Conservation (phyloP, 1,140 invertebrate genomes). For the Drosophila funebris region DNA sequence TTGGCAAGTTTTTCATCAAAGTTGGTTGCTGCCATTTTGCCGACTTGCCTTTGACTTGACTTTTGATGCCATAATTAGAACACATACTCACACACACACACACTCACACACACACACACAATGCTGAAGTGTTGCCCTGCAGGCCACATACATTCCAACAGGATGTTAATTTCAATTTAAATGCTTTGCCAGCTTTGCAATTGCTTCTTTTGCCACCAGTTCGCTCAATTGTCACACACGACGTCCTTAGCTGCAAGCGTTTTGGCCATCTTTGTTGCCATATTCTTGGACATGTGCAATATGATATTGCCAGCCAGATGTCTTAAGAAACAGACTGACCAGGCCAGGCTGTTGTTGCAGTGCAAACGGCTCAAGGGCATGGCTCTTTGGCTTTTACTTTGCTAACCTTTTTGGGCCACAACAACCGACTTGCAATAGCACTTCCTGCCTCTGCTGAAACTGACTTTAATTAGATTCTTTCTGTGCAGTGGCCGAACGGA, state of each 20-base stretch:
- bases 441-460: conserved; percentile 26
- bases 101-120: conserved; percentile 8
- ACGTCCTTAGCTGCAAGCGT: conserved; percentile 55
- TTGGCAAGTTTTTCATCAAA: conserved; percentile 59
- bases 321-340: conserved; percentile 22
- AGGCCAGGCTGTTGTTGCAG: conserved; percentile 5
- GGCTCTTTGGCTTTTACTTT: conserved; percentile 18
- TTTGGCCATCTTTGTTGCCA: conserved; percentile 37
- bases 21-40: conserved; percentile 13
- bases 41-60: conserved; percentile 59
- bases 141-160: conserved; percentile 45
- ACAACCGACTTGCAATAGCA: conserved; percentile 28
- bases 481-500: background rate
- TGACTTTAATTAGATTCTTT: conserved; percentile 75
- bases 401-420: conserved; percentile 39
- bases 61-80: conserved; percentile 67
- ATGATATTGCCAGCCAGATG: conserved; percentile 35
- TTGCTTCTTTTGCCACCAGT: background rate
- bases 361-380: conserved; percentile 34
- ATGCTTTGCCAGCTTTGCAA: conserved; percentile 56
- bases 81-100: conserved; percentile 20
- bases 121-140: conserved; percentile 26
- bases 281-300: conserved; percentile 1
- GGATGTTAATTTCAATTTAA: conserved; percentile 81
- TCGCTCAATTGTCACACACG: conserved; percentile 57